Conservation (phyloP, 1,140 invertebrate genomes). For the Drosophila subpulchrella region DNA sequence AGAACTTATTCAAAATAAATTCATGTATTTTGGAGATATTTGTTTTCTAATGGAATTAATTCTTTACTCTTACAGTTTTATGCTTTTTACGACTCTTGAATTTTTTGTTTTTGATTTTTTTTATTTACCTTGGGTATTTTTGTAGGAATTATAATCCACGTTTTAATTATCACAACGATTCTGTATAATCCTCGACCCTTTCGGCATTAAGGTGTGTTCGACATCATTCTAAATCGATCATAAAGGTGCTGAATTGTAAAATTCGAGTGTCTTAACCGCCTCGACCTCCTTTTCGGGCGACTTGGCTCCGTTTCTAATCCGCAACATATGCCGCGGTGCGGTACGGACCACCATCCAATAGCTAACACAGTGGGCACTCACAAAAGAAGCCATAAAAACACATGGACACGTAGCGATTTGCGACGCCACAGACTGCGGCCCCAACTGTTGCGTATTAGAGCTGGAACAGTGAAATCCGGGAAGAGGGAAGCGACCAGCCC, state of each 20-base stretch:
- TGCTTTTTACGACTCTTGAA: no score
- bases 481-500: conserved; percentile 44
- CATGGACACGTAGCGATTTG: conserved; percentile 74
- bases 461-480: conserved; percentile 58
- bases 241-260: conserved; percentile 33
- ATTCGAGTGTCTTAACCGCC: not conserved
- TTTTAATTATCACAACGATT: not conserved
- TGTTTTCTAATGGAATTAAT: no score
- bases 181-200: not conserved
- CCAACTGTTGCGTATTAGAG: conserved; percentile 71
- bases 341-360: conserved; percentile 8
- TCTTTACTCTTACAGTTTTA: no score
- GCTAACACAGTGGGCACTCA: conserved; percentile 48
- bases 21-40: no score
- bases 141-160: not conserved
- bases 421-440: conserved; percentile 51
- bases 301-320: conserved; percentile 71
- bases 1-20: no score
- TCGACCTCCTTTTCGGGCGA: not conserved
- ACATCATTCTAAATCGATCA: conserved; percentile 20
- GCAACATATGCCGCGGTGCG: conserved; percentile 55
- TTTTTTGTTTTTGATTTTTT: no score
- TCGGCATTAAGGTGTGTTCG: not conserved
- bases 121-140: not conserved
- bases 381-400: conserved; percentile 70